A percentile compares a stretch with the other conserved stretches of the same genome.
These are phyloP conservation scores for Brachyptera putata DNA, from an alignment of 2,888 invertebrate genomes.

Conservation along the genomic window DNA sequence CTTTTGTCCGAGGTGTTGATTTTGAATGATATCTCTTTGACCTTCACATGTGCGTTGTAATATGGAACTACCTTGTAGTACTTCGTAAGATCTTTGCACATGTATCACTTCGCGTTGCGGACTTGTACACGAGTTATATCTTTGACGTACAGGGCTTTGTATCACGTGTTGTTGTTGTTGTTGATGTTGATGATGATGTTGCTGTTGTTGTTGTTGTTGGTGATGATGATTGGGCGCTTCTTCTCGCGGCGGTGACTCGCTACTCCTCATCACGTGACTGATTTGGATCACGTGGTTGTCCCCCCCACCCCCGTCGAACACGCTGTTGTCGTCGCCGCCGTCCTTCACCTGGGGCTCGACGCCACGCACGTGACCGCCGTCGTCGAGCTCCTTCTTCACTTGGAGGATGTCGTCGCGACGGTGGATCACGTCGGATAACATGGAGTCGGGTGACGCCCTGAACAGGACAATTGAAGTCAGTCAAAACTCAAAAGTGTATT, in stretches of 20 bases:
- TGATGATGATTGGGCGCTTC: conserved; percentile 6
- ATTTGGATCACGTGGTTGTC: conserved; percentile 26
- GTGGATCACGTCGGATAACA: conserved; percentile 33
- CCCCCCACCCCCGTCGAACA: conserved; percentile 41
- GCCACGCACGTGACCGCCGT: conserved; percentile 33
- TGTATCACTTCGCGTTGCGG: conserved; percentile 4
- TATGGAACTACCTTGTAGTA: conserved; percentile 7
- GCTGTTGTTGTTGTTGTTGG: too few species aligned
- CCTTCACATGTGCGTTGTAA: conserved; percentile 5
- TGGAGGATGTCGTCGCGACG: conserved; percentile 10
- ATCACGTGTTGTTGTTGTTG: conserved; percentile 15
- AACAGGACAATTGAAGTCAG: neutral
- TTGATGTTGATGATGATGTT: too few species aligned
- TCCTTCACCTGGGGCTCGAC: conserved; percentile 35
- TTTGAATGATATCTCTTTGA: neutral
- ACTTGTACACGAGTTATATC: conserved; percentile 1
- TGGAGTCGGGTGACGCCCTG: conserved; percentile 48
- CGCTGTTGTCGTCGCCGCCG: conserved; percentile 40
- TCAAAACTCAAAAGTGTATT: too few species aligned
- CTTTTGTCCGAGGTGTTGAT: conserved; percentile 3
- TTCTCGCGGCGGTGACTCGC: conserved; percentile 21
- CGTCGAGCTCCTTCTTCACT: conserved; percentile 21
- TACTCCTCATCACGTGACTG: too few species aligned
- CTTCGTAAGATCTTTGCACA: conserved; percentile 15
- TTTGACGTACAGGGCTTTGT: conserved; percentile 6